phyloP scores from a whole-genome alignment of 2,113 vertebrate species.

The Macaca mulatta region DNA sequence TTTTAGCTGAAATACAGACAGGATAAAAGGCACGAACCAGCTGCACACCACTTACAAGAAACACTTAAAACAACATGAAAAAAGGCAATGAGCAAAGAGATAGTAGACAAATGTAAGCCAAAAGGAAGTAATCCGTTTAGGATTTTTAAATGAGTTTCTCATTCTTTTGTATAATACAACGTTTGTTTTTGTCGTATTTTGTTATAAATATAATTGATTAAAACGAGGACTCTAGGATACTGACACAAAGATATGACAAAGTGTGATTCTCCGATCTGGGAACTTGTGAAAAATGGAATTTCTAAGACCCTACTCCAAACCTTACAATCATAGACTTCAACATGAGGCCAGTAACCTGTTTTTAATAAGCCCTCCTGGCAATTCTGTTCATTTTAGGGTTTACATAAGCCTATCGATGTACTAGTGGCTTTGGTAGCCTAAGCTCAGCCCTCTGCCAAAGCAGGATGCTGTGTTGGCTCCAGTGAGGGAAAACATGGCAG shows the following conservation, averaged over 20 bases:
- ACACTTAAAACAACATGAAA: not conserved
- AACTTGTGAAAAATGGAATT: not conserved
- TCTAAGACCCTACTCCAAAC: not conserved
- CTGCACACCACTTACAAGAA: not conserved
- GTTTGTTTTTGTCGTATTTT: not conserved
- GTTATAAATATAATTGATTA: not conserved
- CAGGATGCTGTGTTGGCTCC: not conserved
- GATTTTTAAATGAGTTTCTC: not conserved
- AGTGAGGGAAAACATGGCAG: not conserved
- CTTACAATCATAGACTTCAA: not conserved
- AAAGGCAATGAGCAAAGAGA: not conserved
- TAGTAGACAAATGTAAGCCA: not conserved
- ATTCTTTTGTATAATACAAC: not conserved
- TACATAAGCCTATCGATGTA: not conserved
- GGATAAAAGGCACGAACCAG: not conserved
- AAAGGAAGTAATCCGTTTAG: not conserved
- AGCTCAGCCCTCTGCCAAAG: not conserved
- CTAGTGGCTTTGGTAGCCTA: not conserved
- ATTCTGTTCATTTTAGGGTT: not conserved
- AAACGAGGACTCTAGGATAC: not conserved
- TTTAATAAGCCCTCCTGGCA: not conserved
- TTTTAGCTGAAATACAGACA: not conserved
- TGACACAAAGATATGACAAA: not conserved
- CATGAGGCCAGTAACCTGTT: not conserved
- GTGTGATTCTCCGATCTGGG: not conserved